phyloP scores from a whole-genome alignment of 2,888 invertebrate species.

The Polia nebulosa region DNA sequence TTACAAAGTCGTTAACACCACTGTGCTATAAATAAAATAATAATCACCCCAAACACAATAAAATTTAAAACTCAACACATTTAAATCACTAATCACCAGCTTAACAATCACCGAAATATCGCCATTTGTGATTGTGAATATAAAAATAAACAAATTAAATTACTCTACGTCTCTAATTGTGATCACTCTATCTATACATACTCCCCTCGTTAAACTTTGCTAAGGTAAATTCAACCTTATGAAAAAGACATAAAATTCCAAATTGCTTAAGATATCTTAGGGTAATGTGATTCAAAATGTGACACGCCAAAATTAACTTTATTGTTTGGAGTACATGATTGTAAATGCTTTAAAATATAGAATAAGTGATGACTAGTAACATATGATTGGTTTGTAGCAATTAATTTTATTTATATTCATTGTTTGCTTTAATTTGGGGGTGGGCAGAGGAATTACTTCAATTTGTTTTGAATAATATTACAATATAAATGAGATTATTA shows the following conservation, averaged over 20 bases:
- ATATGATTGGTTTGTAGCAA: slow-evolving; percentile 42
- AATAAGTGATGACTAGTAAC: slow-evolving; percentile 13
- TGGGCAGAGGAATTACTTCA: slow-evolving; percentile 22
- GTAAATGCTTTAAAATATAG: neutral
- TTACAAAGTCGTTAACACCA: neutral
- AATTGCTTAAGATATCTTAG: neutral
- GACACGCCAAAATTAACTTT: slow-evolving; percentile 9
- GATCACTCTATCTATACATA: slow-evolving; percentile 30
- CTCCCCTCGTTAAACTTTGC: slow-evolving; percentile 9
- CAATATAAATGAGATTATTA: neutral
- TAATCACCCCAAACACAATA: slow-evolving; percentile 28
- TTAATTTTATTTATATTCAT: slow-evolving; percentile 50
- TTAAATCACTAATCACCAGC: slow-evolving; percentile 44
- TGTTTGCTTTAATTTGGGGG: slow-evolving; percentile 42
- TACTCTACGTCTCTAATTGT: slow-evolving; percentile 60
- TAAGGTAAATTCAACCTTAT: slow-evolving; percentile 20
- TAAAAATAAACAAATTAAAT: slow-evolving; percentile 75
- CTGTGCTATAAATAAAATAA: slow-evolving; percentile 11
- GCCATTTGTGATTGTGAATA: slow-evolving; percentile 45
- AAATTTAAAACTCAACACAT: slow-evolving; percentile 37
- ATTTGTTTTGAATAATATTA: slow-evolving; percentile 23
- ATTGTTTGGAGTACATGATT: accelerated
- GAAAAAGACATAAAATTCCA: accelerated
- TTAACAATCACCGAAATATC: slow-evolving; percentile 49
- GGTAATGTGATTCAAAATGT: neutral